These are phyloP conservation scores for Pristionchus mayeri DNA, from an alignment of 2,888 invertebrate species.

Conservation along the genomic window DNA sequence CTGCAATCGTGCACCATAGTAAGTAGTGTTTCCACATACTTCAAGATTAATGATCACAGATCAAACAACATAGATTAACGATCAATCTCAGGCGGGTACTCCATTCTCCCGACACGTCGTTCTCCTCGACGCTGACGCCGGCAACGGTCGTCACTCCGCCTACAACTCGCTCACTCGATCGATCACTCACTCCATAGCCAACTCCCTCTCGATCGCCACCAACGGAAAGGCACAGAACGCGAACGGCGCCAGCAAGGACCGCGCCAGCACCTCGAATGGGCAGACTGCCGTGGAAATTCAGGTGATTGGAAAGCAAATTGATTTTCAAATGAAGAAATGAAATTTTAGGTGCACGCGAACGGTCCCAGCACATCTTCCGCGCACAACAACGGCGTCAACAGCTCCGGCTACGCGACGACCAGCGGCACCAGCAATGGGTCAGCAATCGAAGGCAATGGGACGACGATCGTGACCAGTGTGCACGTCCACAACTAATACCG, in stretches of 20 bases:
- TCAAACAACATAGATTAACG: neutral
- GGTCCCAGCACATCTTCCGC: neutral
- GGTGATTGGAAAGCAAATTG: neutral
- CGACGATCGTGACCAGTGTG: constrained; percentile 15
- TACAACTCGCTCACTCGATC: constrained; percentile 12
- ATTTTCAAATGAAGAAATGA: too few species aligned
- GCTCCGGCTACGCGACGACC: neutral
- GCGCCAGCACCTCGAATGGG: neutral
- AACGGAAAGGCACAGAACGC: neutral
- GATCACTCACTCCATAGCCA: neutral
- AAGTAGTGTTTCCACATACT: too few species aligned
- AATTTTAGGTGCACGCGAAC: neutral
- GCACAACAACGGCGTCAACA: neutral
- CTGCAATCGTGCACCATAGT: too few species aligned
- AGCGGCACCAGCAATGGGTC: neutral
- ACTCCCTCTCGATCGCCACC: neutral
- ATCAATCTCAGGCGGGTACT: constrained; percentile 7
- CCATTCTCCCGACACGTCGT: constrained; percentile 48
- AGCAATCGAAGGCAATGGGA: neutral
- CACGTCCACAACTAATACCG: neutral
- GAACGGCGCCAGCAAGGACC: neutral
- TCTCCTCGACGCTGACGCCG: constrained; percentile 9
- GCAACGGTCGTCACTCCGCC: neutral
- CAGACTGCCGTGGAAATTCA: neutral
- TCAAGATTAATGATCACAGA: too few species aligned